phyloP scores from a whole-genome alignment of 2,888 invertebrate genomes.

The Eupeodes luniger region DNA sequence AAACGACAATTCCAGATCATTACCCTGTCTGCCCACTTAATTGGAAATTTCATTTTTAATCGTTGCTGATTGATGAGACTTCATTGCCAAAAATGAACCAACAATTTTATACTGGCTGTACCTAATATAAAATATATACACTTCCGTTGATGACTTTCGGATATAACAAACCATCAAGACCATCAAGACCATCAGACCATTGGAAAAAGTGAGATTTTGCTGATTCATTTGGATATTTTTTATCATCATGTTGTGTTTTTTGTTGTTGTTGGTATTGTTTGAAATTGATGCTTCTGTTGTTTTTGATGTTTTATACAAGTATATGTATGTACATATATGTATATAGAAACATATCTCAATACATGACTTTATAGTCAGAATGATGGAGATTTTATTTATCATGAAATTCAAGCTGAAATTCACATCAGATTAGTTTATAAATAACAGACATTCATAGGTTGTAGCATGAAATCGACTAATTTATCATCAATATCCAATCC shows the following conservation, averaged over 20 bases:
- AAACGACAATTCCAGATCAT: slow-evolving; percentile 72
- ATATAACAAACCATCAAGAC: neutral
- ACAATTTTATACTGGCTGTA: slow-evolving; percentile 23
- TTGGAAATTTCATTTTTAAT: slow-evolving; percentile 75
- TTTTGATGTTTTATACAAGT: neutral
- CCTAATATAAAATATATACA: slow-evolving; percentile 15
- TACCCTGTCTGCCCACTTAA: slow-evolving; percentile 69
- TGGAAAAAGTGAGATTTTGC: neutral
- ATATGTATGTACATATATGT: neutral
- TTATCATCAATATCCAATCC: neutral
- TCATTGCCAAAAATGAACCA: slow-evolving; percentile 55
- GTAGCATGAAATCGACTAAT: neutral
- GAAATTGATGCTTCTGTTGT: neutral
- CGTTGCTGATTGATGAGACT: slow-evolving; percentile 71
- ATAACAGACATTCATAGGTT: neutral
- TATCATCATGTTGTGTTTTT: neutral
- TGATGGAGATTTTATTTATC: neutral
- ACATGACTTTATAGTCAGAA: neutral
- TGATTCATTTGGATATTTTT: slow-evolving; percentile 15
- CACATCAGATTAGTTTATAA: neutral
- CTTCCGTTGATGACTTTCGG: slow-evolving; percentile 32
- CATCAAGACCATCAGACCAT: too few species aligned
- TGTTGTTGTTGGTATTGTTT: neutral
- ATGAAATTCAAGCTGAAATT: slow-evolving; percentile 16
- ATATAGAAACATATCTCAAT: slow-evolving; percentile 20